Evolutionary conservation across 2,888 invertebrate species (phyloP).

Genomic region (Trichogramma evanescens): DNA sequence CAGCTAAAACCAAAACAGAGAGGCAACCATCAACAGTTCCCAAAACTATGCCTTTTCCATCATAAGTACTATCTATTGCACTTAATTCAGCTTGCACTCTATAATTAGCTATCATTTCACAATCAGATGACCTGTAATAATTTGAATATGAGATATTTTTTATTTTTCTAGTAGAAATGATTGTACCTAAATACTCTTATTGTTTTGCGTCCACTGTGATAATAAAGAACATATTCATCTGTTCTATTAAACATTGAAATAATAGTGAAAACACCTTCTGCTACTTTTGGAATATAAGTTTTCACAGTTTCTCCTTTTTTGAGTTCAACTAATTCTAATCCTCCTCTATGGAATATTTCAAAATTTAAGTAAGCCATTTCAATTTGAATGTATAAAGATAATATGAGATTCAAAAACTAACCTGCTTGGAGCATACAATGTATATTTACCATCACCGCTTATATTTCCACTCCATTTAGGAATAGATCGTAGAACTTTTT

Average conservation of each 20-base stretch:
- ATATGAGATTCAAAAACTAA: conserved; percentile 27
- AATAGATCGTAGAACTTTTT: conserved; percentile 78
- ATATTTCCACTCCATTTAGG: conserved; percentile 89
- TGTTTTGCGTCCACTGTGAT: conserved; percentile 92
- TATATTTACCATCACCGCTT: conserved; percentile 80
- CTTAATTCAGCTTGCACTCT: conserved; percentile 83
- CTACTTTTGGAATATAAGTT: conserved; percentile 87
- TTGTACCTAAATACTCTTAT: conserved; percentile 82
- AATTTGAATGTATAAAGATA: not conserved
- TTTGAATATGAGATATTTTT: not conserved
- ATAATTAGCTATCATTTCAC: conserved; percentile 88
- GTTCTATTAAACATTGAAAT: conserved; percentile 90
- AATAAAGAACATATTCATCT: conserved; percentile 92
- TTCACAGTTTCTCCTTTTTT: conserved; percentile 82
- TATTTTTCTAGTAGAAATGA: not conserved
- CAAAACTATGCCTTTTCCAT: conserved; percentile 75
- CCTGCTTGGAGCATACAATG: conserved; percentile 83
- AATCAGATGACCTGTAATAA: conserved; percentile 69
- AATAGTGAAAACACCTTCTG: conserved; percentile 95
- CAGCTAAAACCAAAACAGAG: conserved; percentile 77
- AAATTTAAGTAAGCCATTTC: not conserved
- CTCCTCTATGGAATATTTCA: conserved; percentile 59
- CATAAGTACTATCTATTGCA: conserved; percentile 76
- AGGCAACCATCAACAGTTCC: conserved; percentile 92
- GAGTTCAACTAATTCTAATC: conserved; percentile 85